These are phyloP conservation scores for Brachypodius melanocephalos DNA, from an alignment of 2,113 vertebrate species.

Conservation along the genomic window DNA sequence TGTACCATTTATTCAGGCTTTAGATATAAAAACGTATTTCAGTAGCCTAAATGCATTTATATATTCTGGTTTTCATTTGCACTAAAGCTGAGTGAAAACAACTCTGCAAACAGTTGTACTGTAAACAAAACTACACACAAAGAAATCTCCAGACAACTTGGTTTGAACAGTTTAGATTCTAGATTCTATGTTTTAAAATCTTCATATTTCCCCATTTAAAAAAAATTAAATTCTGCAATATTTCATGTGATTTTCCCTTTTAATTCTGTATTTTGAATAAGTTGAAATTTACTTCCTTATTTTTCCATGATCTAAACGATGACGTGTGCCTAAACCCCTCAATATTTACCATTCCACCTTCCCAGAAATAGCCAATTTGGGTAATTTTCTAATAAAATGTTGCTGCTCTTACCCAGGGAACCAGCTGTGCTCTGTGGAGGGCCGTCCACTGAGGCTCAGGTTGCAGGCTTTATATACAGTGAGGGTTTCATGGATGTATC, in stretches of 20 bases:
- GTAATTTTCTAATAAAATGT: background rate
- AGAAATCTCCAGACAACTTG: background rate
- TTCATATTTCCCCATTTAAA: rapidly evolving
- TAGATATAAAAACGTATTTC: no score
- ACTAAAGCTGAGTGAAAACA: background rate
- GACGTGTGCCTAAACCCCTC: rapidly evolving
- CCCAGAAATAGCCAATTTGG: background rate
- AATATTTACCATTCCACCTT: rapidly evolving
- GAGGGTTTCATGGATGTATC: constrained; percentile 94
- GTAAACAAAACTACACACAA: background rate
- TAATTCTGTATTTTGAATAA: background rate
- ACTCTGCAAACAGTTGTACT: background rate
- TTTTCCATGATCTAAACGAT: rapidly evolving
- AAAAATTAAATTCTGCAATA: background rate
- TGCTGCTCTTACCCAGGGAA: constrained; percentile 89
- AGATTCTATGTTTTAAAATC: background rate
- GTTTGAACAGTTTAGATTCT: background rate
- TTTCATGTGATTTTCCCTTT: background rate
- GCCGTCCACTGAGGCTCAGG: constrained; percentile 86
- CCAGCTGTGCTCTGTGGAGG: constrained; percentile 96
- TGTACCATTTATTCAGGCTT: background rate
- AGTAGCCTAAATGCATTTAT: background rate
- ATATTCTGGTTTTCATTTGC: background rate
- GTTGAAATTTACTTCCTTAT: no score
- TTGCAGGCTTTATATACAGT: constrained; percentile 94